Evolutionary conservation across 2,113 vertebrate species (phyloP).

Genomic region (Numida meleagris): DNA sequence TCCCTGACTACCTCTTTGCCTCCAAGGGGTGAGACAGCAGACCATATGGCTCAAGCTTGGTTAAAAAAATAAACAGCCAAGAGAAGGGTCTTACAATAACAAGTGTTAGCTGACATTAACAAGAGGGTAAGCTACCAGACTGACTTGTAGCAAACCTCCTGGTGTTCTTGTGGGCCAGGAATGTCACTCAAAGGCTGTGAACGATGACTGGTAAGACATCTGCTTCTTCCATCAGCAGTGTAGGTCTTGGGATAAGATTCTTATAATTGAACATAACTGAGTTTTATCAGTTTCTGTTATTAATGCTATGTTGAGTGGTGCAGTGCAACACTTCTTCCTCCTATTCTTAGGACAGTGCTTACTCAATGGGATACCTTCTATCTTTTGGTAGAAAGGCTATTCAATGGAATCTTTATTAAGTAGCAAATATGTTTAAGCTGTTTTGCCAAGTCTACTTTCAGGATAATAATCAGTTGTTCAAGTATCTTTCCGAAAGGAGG

Average conservation of each 20-base stretch:
- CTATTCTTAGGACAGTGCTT: background rate
- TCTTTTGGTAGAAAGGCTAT: background rate
- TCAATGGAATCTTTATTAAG: background rate
- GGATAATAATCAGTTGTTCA: background rate
- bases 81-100: background rate
- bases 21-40: background rate
- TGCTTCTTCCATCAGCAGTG: background rate
- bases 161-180: background rate
- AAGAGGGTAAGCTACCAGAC: background rate
- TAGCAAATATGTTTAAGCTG: background rate
- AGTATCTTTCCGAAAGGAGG: background rate
- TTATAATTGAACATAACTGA: too few species aligned
- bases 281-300: background rate
- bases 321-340: rapidly evolving
- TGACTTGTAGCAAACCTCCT: background rate
- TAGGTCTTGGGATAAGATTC: background rate
- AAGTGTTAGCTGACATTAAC: background rate
- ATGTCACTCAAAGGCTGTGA: background rate
- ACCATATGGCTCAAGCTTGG: background rate
- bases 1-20: background rate
- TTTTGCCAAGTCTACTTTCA: background rate
- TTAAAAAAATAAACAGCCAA: background rate
- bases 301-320: background rate
- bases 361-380: background rate
- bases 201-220: background rate